Evolutionary conservation across 2,797 vertebrate species (phyloP).

Genomic region (Molossus molossus): DNA sequence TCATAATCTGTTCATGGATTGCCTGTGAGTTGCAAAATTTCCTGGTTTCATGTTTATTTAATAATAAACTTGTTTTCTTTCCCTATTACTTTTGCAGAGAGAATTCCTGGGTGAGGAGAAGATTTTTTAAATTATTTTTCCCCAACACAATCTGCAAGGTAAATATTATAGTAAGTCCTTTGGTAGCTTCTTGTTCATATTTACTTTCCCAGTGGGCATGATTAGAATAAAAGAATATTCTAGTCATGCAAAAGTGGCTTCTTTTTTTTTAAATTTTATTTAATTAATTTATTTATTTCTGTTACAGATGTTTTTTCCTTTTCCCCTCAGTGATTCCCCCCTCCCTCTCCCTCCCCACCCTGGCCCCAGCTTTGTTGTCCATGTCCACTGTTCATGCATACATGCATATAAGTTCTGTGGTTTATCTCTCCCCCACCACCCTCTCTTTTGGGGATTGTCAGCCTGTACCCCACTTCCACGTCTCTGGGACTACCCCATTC

Average conservation of each 20-base stretch:
- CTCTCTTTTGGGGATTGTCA: no score
- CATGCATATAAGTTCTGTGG: no score
- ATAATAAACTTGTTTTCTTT: conserved; percentile 10
- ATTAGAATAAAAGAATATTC: conserved; percentile 15
- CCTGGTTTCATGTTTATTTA: not conserved
- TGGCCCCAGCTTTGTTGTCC: no score
- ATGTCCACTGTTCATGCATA: no score
- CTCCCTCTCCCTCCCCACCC: no score
- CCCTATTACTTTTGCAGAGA: not conserved
- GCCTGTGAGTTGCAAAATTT: not conserved
- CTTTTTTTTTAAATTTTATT: not conserved
- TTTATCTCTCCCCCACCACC: no score
- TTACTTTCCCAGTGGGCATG: not conserved
- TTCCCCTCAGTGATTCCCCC: no score
- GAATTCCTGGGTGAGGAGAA: not conserved
- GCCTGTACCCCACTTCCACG: no score
- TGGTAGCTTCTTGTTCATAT: conserved; percentile 5
- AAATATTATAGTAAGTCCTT: not conserved
- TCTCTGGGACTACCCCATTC: no score
- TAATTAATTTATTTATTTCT: no score
- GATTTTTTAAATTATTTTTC: conserved; percentile 50
- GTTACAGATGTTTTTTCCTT: no score
- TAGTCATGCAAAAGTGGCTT: not conserved
- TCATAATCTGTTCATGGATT: not conserved
- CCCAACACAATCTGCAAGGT: not conserved